Conservation (phyloP, 1,140 invertebrate species). For the Reticulitermes speratus region DNA sequence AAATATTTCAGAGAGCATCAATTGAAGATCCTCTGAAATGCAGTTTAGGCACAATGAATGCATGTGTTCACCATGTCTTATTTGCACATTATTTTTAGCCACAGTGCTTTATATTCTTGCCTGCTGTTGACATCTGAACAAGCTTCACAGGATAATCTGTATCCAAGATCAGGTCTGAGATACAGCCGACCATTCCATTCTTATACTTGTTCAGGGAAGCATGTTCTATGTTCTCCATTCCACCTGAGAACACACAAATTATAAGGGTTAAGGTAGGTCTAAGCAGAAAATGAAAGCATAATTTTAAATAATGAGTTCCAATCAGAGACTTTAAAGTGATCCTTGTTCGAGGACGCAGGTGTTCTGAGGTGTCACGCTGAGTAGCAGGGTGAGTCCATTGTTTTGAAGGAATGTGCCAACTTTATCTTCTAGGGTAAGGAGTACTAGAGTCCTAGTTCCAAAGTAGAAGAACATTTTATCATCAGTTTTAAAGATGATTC, state of each 20-base stretch:
- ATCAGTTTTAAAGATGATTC: too few species aligned
- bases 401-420: too few species aligned
- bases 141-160: slow-evolving; percentile 71
- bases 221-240: slow-evolving; percentile 69
- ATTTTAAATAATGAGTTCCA: too few species aligned
- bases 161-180: slow-evolving; percentile 75
- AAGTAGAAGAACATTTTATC: too few species aligned
- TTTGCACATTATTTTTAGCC: slow-evolving; percentile 34
- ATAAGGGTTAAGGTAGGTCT: neutral
- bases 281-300: neutral
- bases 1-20: too few species aligned
- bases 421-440: too few species aligned
- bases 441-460: too few species aligned
- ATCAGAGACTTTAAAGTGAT: neutral
- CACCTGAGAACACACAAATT: slow-evolving; percentile 56
- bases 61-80: neutral
- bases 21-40: neutral
- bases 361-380: too few species aligned
- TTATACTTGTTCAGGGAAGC: slow-evolving; percentile 65
- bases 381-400: too few species aligned
- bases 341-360: neutral
- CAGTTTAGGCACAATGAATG: neutral
- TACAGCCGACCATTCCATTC: slow-evolving; percentile 75
- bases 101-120: slow-evolving; percentile 53
- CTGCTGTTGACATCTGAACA: slow-evolving; percentile 57